A percentile compares a stretch with the other conserved stretches of the same genome.
These are phyloP conservation scores for Erythrolamprus reginae DNA, from an alignment of 2,113 vertebrate genomes.

Conservation along the genomic window DNA sequence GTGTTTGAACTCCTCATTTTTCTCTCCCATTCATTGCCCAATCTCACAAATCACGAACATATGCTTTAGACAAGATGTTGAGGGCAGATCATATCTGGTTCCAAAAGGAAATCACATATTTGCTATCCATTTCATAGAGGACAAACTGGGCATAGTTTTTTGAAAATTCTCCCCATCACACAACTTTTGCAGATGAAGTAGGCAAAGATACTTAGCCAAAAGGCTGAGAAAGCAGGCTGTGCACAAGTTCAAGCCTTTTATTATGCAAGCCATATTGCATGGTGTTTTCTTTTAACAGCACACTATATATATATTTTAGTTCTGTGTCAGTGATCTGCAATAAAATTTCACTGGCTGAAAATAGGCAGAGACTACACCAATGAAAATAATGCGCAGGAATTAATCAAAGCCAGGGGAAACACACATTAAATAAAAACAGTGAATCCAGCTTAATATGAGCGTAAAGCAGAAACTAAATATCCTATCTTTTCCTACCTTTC, in stretches of 20 bases:
- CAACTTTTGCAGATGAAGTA: background rate
- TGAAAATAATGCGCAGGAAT: background rate
- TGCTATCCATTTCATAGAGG: background rate
- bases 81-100: background rate
- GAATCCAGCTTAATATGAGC: background rate
- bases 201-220: background rate
- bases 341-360: background rate
- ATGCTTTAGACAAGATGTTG: background rate
- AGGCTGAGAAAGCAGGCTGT: background rate
- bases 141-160: background rate
- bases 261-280: background rate
- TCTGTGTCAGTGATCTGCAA: background rate
- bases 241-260: background rate
- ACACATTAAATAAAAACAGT: background rate
- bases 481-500: background rate
- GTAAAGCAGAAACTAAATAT: background rate
- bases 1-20: background rate
- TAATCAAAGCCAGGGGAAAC: background rate
- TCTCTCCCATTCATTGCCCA: background rate
- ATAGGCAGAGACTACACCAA: background rate
- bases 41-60: background rate
- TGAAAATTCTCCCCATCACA: background rate
- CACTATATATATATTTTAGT: background rate
- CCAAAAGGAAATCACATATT: background rate
- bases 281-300: background rate